Base-by-base conservation (phyloP, 2,113 vertebrate genomes). In the Donacobius atricapilla region DNA sequence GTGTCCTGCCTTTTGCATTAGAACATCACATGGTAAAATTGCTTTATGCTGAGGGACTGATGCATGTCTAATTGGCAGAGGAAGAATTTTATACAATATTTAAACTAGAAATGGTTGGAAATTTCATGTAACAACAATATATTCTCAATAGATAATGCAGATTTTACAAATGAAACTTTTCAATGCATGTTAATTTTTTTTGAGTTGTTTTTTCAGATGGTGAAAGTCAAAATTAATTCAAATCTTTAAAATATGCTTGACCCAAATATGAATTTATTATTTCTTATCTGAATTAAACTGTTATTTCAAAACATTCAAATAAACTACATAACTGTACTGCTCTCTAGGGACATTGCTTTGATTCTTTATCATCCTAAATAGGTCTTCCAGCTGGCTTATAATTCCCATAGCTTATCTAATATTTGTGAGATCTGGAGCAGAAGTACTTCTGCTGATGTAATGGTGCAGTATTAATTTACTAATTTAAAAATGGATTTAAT, bases 1-100 rank as follows among this genome's bases (percentile, higher is more conserved):
- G 82, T 39, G 69, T 44, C 6, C 21, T 97, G 92, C 33, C 82
- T 97, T 97, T 97, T 97, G 86, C 94, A 94, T 95, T 96, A 96
- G 90, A 91, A 92, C 77, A 93, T 81, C 93, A 42, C 71, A 50
- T 76, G 79, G 51, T 39, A 31, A 94, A 95, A 92, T 57, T 54
- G 51, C 75, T 89, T 92, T 96, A 85, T 89, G 42, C 57, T 92
- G 78, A 85, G 93, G 96, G 86, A 92, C 86, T 95, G 84, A 91
- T 90, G 85, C 45, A 77, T 87, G 65, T 90, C 75, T 94, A 95
- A 93, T 65, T 66, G 68, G 25, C 53, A 90, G 72, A 89, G 69
- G 45, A 50, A 90, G 68, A 45, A 28, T 75, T 89, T 81, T 89
- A 83, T 64, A 45, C n/a, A 42, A 9, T 16, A 63, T 44, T 71